Evolutionary conservation across 2,888 invertebrate species (phyloP), one percentile per base, ranked within the genome.

Genomic region (Athalia circularis): DNA sequence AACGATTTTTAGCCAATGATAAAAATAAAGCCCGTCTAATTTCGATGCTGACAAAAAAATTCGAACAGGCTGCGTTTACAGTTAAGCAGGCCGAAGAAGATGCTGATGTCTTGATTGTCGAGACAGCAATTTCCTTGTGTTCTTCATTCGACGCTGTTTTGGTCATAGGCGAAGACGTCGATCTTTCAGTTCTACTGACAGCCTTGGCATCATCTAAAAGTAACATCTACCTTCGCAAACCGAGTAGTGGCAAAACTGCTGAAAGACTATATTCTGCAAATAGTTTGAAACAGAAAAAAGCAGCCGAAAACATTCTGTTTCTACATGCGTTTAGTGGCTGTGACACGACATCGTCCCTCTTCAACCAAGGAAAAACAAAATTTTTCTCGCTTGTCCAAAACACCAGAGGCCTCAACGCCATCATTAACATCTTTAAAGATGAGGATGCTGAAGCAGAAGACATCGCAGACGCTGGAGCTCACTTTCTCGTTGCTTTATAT

Each of bases 221-320:
- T 81, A 85, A 50, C 77, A 83, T 85, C 79, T 85, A 64, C 70
- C 84, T 84, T 57, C 83, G 80, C 70, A 84, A 84, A 84, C 82
- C 81, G 43, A 82, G 83, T 65, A 85, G 83, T 80, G 80, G 82
- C 77, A 80, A 84, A 72, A 59, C 62, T 54, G 67, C 80, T 80
- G 77, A 83, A 65, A 75, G 81, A 70, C 80, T 84, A 79, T 84
- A 84, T 83, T 84, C 82, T 65, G 80, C 83, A 64, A 79, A 82
- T 80, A 83, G 83, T 84, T 82, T 85, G 77, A 77, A 13, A 76
- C 81, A 75, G 80, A 62, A 74, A 80, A 83, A 84, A 75, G 83
- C 82, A 79, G 77, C 81, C 84, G 74, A 82, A 83, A 81, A 80
- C 52, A 72, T 80, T 9, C 13, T 78, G 43, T 79, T 79, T 29